Evolutionary conservation across 2,113 vertebrate species (phyloP).

Genomic region (Hypanus sabinus): DNA sequence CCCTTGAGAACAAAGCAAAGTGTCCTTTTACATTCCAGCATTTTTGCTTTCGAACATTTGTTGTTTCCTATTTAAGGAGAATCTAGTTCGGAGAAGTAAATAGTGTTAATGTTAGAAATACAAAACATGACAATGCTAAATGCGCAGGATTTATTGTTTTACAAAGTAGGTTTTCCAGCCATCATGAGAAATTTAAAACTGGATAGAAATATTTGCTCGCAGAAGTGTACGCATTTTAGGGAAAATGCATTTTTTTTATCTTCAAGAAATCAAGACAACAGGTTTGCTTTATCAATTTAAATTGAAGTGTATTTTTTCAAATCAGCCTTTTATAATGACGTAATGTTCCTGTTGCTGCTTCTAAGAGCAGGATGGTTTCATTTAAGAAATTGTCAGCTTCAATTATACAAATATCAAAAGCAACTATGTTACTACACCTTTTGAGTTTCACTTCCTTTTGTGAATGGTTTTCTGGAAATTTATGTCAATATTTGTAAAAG

Average conservation of each 20-base stretch:
- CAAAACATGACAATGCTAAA: no score
- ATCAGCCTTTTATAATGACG: not conserved
- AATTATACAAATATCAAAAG: not conserved
- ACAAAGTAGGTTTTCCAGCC: not conserved
- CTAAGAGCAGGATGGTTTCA: not conserved
- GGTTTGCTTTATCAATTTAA: not conserved
- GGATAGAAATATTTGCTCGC: not conserved
- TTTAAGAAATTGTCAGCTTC: not conserved
- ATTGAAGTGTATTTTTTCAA: not conserved
- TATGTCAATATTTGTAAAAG: not conserved
- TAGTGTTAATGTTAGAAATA: no score
- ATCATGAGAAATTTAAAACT: slow-evolving; percentile 13
- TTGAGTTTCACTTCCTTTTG: not conserved
- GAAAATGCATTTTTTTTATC: not conserved
- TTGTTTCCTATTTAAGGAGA: not conserved
- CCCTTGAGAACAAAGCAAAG: not conserved
- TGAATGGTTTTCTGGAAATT: slow-evolving; percentile 32
- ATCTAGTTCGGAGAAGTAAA: not conserved
- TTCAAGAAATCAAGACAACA: not conserved
- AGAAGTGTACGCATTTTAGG: slow-evolving; percentile 27
- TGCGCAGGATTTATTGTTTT: not conserved
- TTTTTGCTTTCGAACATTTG: not conserved
- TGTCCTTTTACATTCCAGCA: not conserved
- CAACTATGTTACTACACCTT: not conserved
- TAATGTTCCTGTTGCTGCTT: not conserved